phyloP scores from a whole-genome alignment of 37 sponge, comb jelly and placozoan species.

The Cladorhizidae sp. region DNA sequence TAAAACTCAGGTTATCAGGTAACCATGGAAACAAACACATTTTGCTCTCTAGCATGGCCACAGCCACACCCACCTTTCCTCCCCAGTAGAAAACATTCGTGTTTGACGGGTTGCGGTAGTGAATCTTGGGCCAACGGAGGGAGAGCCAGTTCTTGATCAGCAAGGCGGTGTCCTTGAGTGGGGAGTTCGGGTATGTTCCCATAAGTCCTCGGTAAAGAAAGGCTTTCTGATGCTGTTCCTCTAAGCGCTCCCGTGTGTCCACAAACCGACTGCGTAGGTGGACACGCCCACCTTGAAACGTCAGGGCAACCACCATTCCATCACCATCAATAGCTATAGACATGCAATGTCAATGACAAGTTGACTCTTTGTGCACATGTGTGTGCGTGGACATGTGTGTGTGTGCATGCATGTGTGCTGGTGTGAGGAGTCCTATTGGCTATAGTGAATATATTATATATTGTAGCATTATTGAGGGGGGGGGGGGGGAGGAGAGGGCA shows the following conservation, averaged over 20 bases:
- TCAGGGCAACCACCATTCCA: conserved; percentile 88
- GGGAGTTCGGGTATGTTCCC: conserved; percentile 74
- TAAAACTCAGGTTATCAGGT: no score
- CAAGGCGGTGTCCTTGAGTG: conserved; percentile 53
- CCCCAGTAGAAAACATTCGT: conserved; percentile 95
- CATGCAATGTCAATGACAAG: not conserved
- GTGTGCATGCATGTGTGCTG: not conserved
- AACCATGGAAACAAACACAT: no score
- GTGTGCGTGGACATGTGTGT: no score
- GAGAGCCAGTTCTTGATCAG: conserved; percentile 40
- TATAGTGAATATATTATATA: no score
- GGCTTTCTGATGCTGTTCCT: conserved; percentile 61
- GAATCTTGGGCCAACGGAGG: conserved; percentile 52
- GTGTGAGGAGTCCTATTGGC: no score
- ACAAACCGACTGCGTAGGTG: conserved; percentile 83
- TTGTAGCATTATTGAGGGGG: no score
- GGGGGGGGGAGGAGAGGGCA: no score
- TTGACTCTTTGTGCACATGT: not conserved
- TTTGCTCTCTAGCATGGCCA: not conserved
- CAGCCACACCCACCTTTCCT: conserved; percentile 63
- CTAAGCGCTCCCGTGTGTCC: conserved; percentile 49
- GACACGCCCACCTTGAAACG: conserved; percentile 75
- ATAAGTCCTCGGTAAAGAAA: conserved; percentile 81
- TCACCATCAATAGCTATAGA: conserved; percentile 93
- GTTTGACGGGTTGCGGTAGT: conserved; percentile 89